These are phyloP conservation scores for Synanceia verrucosa DNA, from an alignment of 2,797 vertebrate genomes.

Conservation along the genomic window DNA sequence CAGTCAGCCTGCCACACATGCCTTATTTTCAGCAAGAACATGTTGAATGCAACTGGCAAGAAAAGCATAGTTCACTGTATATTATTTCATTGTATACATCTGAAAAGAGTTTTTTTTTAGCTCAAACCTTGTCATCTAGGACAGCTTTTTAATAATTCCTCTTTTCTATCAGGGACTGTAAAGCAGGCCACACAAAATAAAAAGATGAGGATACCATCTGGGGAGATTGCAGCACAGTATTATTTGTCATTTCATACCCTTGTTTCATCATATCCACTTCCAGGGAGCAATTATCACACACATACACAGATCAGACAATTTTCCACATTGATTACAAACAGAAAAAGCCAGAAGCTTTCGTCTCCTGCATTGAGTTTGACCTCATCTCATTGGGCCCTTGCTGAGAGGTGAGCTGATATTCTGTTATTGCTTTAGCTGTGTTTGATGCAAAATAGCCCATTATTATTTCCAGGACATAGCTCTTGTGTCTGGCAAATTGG, in stretches of 20 bases:
- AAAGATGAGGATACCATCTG: constrained; percentile 12
- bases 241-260: constrained; percentile 10
- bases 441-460: constrained; percentile 65
- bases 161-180: not conserved
- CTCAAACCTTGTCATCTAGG: not conserved
- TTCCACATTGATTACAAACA: constrained; percentile 31
- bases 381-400: constrained; percentile 45
- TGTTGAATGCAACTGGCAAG: not conserved
- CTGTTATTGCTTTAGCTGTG: constrained; percentile 66
- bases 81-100: not conserved
- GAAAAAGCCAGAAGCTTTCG: constrained; percentile 43
- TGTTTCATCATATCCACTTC: constrained; percentile 41
- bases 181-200: not conserved
- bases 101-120: not conserved
- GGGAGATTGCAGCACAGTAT: constrained; percentile 15
- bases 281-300: constrained; percentile 46
- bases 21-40: constrained; percentile 32
- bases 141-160: not conserved
- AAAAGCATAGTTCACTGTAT: not conserved
- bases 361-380: constrained; percentile 52
- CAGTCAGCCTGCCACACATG: constrained; percentile 29
- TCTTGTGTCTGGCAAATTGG: constrained; percentile 64
- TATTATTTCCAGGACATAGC: constrained; percentile 56
- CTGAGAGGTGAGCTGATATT: constrained; percentile 69
- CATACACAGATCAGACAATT: constrained; percentile 29